These are phyloP conservation scores for Stenopsyche tienmushanensis DNA, from an alignment of 1,140 invertebrate species.

Conservation along the genomic window DNA sequence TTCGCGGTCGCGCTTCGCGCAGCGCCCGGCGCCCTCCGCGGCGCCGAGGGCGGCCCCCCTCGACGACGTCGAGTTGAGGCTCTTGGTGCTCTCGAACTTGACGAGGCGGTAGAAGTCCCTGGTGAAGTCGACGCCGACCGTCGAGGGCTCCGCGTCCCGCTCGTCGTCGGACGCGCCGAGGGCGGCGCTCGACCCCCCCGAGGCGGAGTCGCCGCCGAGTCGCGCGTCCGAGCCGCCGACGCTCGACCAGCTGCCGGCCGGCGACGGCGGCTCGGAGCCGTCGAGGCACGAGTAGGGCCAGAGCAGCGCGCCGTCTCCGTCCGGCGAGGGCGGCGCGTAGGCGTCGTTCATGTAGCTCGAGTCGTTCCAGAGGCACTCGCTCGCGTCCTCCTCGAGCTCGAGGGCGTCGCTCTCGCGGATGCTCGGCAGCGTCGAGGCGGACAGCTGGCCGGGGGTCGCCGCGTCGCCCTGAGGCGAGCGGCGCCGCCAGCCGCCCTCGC, in stretches of 20 bases:
- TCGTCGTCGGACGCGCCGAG: constrained; percentile 65
- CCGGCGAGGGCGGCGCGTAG: constrained; percentile 57
- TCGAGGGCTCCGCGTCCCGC: constrained; percentile 60
- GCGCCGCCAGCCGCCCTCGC: constrained; percentile 53
- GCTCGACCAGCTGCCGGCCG: constrained; percentile 66
- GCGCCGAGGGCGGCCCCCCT: constrained; percentile 55
- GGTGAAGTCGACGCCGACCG: constrained; percentile 74
- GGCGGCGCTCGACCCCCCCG: constrained; percentile 69
- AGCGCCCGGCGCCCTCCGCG: constrained; percentile 49
- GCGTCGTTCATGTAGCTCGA: constrained; percentile 61
- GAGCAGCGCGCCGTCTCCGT: constrained; percentile 21
- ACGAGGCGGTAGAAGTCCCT: constrained; percentile 75
- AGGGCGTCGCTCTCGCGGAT: constrained; percentile 71
- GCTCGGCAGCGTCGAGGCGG: constrained; percentile 64
- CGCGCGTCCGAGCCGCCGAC: constrained; percentile 47
- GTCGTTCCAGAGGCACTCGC: constrained; percentile 72
- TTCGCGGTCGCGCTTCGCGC: constrained; percentile 61
- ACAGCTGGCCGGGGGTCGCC: constrained; percentile 59
- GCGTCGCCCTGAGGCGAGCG: constrained; percentile 53
- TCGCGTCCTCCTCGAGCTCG: constrained; percentile 71
- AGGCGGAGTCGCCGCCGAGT: constrained; percentile 48
- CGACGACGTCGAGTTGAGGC: constrained; percentile 73
- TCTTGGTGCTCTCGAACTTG: constrained; percentile 78
- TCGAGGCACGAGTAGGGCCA: constrained; percentile 53
- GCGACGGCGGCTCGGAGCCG: constrained; percentile 55